Evolutionary conservation across 2,888 invertebrate species (phyloP).

Genomic region (Encarsia formosa): DNA sequence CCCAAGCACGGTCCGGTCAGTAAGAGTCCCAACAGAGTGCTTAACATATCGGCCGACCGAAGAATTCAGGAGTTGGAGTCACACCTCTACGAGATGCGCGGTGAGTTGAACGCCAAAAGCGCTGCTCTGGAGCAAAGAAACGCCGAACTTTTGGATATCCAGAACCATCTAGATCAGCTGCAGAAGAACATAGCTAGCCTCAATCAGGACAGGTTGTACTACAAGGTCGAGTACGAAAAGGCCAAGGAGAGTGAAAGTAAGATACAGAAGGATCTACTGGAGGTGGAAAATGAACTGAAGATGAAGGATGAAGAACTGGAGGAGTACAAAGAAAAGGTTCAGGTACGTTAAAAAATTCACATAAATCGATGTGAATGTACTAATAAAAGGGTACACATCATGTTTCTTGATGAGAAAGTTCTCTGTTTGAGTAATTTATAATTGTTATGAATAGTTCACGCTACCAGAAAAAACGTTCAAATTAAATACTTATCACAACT

Average conservation of each 20-base stretch:
- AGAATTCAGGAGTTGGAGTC: slow-evolving; percentile 34
- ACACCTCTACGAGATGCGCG: slow-evolving; percentile 60
- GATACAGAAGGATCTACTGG: slow-evolving; percentile 57
- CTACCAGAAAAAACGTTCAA: too few relatives aligned
- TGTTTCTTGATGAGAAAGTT: too few relatives aligned
- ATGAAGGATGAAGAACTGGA: slow-evolving; percentile 53
- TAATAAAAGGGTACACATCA: too few relatives aligned
- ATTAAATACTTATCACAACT: too few relatives aligned
- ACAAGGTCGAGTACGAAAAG: slow-evolving; percentile 57
- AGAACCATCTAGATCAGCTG: slow-evolving; percentile 57
- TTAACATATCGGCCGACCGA: background rate
- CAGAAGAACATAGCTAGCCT: slow-evolving; percentile 56
- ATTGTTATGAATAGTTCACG: too few relatives aligned
- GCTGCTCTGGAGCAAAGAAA: slow-evolving; percentile 58
- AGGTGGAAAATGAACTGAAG: slow-evolving; percentile 53
- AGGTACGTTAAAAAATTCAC: too few relatives aligned
- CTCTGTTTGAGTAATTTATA: too few relatives aligned
- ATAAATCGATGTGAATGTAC: too few relatives aligned
- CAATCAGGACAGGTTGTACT: slow-evolving; percentile 57
- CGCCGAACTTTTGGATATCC: slow-evolving; percentile 55
- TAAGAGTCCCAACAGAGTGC: too few relatives aligned
- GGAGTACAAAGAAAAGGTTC: slow-evolving; percentile 54
- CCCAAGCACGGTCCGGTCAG: background rate
- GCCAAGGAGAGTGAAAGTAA: slow-evolving; percentile 55
- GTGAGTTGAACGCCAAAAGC: slow-evolving; percentile 61